Evolutionary conservation across 2,797 vertebrate species (phyloP), one percentile per base, ranked within the genome.

Genomic region (Megaceryle alcyon): DNA sequence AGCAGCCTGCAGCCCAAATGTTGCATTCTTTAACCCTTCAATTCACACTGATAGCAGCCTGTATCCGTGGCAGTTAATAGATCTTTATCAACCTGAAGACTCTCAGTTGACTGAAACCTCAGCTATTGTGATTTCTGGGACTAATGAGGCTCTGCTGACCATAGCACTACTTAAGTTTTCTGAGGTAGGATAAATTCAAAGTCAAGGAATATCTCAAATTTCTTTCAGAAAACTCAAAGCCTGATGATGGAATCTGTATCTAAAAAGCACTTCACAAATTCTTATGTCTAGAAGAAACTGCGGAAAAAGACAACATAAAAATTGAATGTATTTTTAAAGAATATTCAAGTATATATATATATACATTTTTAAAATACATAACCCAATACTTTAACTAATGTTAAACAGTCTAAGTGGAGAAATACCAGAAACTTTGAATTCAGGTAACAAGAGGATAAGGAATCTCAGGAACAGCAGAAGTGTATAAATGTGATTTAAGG

Each of bases 21-120:
- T 63, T 87, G 93, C 87, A 80, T 97, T 96, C 92, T 94, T 95
- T 95, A 96, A 97, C 95, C 92, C 94, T 97, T 94, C 94, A 48
- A 68, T 94, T 96, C 83, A 90, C 80, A 71, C 68, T 25, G 73
- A 92, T 48, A 95, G 57, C 79, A 76, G 56, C 65, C 53, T 86
- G 31, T 72, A 69, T 87, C 82, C 44, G 49, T 95, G 88, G 53
- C 54, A 88, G 82, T 85, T 91, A 96, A 95, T 91, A 96, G 93
- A 51, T 75, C 53, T 86, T 93, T 94, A 91, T 95, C 92, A 84
- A 72, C 82, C 69, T 60, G 72, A 89, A 77, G 93, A 60, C 80
- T 92, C 61, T 66, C 81, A 89, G 80, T 86, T 97, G 92, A 88
- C 88, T 94, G 94, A 89, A 95, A 92, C 64, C 70, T 92, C 86